Conservation (phyloP, 2,888 invertebrate species). For the Notodonta ziczac region DNA sequence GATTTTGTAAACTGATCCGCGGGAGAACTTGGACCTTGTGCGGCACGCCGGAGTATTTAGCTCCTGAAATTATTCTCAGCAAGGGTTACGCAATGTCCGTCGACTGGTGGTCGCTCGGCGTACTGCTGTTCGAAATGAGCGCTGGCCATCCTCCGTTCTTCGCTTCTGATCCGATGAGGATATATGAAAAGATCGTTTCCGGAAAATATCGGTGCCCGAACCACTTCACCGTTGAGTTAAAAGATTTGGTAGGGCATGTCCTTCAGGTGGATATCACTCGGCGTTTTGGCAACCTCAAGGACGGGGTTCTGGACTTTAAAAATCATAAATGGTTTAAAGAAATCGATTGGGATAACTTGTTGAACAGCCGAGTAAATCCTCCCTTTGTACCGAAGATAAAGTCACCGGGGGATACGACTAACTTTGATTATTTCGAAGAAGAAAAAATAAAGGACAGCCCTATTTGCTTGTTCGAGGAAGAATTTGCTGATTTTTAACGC, state of each 20-base stretch:
- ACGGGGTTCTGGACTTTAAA: constrained; percentile 95
- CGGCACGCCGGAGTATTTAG: constrained; percentile 98
- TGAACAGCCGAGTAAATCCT: constrained; percentile 89
- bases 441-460: constrained; percentile 80
- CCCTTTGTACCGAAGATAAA: constrained; percentile 86
- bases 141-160: constrained; percentile 97
- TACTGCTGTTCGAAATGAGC: constrained; percentile 94
- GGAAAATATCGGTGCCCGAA: constrained; percentile 94
- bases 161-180: constrained; percentile 95
- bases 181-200: constrained; percentile 96
- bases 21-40: constrained; percentile 96
- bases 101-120: constrained; percentile 98
- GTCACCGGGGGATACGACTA: constrained; percentile 87
- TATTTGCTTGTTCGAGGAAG: constrained; percentile 84
- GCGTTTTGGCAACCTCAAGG: constrained; percentile 94
- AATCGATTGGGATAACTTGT: constrained; percentile 94
- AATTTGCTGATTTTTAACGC: constrained; percentile 88
- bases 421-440: constrained; percentile 88
- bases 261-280: constrained; percentile 85
- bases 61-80: constrained; percentile 95
- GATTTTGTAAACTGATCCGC: constrained; percentile 93
- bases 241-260: constrained; percentile 91
- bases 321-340: constrained; percentile 95
- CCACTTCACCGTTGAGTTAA: constrained; percentile 91
- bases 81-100: constrained; percentile 96